Evolutionary conservation across 2,113 vertebrate species (phyloP).

Genomic region (Spermophilus dauricus): DNA sequence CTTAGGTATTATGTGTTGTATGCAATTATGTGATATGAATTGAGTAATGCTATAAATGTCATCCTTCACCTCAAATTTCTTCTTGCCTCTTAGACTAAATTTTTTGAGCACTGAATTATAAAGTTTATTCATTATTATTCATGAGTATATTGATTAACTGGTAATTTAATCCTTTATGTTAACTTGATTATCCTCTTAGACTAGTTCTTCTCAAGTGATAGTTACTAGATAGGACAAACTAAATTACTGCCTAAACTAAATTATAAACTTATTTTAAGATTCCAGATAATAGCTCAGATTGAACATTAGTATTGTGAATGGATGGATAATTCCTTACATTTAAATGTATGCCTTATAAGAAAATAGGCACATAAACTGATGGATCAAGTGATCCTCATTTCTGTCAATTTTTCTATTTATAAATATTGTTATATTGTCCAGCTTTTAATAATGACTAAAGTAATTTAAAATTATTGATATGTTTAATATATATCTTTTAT

Average conservation of each 20-base stretch:
- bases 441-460: constrained; percentile 9
- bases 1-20: background rate
- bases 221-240: background rate
- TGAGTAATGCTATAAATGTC: background rate
- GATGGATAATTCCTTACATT: background rate
- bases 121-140: background rate
- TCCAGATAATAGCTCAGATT: constrained; percentile 13
- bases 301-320: background rate
- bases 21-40: background rate
- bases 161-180: constrained; percentile 29
- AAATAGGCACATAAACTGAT: background rate
- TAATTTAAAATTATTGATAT: background rate
- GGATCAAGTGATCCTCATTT: background rate
- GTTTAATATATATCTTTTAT: background rate
- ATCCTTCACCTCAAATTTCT: background rate
- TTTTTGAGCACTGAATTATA: constrained; percentile 21
- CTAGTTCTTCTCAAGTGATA: background rate
- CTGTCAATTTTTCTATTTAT: background rate
- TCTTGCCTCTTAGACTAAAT: background rate
- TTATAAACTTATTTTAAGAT: constrained; percentile 24
- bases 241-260: background rate
- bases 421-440: background rate
- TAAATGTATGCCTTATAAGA: constrained; percentile 44
- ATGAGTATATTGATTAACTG: background rate
- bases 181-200: background rate